A percentile compares a stretch with the other conserved stretches of the same genome.
Conservation (phyloP, 2,888 invertebrate genomes). For the Electrophaes corylata region DNA sequence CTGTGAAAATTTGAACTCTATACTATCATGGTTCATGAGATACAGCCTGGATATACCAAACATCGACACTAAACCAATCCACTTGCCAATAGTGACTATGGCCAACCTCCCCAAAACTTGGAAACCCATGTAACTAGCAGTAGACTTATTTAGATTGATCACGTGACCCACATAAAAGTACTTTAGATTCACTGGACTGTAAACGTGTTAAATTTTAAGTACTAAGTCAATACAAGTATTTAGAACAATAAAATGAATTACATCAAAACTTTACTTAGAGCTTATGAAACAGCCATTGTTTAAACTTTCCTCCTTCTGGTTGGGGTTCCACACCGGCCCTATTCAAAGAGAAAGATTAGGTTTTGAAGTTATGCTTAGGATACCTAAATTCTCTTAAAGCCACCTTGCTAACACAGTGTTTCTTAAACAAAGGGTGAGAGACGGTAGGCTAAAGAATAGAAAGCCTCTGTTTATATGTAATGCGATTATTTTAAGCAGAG, state of each 20-base stretch:
- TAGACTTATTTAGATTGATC: too few relatives aligned
- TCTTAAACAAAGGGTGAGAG: neutral
- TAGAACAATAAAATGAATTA: neutral
- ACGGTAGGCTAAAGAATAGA: neutral
- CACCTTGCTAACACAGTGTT: neutral
- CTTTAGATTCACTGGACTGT: neutral
- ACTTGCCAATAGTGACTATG: too few relatives aligned
- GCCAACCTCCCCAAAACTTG: too few relatives aligned
- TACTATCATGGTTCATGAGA: too few relatives aligned
- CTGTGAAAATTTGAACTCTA: too few relatives aligned
- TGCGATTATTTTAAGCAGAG: too few relatives aligned
- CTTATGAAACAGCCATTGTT: constrained; percentile 3
- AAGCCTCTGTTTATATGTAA: too few relatives aligned
- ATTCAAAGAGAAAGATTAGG: constrained; percentile 1
- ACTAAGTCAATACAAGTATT: neutral
- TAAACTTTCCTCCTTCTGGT: constrained; percentile 1
- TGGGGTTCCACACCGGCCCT: neutral
- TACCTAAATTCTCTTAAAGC: neutral
- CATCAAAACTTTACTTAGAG: neutral
- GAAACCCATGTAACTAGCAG: too few relatives aligned
- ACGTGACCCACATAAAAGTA: too few relatives aligned
- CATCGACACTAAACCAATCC: too few relatives aligned
- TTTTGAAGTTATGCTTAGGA: neutral
- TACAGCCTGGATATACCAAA: too few relatives aligned
- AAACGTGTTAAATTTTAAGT: too few relatives aligned